Conservation (phyloP, 92 coral and sea anemone species). For the Umimayanthus kanabou region DNA sequence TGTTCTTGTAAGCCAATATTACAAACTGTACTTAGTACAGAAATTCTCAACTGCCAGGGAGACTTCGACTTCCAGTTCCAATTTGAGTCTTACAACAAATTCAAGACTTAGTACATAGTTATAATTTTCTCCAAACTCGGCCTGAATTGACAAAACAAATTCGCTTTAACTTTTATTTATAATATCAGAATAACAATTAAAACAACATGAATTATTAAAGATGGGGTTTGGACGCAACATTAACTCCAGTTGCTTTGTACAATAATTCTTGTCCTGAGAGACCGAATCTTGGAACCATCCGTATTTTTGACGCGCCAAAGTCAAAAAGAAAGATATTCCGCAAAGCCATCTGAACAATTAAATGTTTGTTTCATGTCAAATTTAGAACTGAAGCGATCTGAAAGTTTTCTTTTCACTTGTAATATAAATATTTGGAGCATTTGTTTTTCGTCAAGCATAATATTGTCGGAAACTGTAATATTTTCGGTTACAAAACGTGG, state of each 20-base stretch:
- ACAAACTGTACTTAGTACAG: not conserved
- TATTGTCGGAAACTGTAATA: not conserved
- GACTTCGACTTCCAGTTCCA: not conserved
- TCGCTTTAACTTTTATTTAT: not conserved
- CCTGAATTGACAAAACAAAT: not conserved
- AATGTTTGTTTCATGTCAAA: not conserved
- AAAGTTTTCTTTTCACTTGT: conserved; percentile 2
- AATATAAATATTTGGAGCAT: not conserved
- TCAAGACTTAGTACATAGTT: not conserved
- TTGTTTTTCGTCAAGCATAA: not conserved
- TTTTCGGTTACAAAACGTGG: not conserved
- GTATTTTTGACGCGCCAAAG: not conserved
- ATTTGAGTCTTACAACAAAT: not conserved
- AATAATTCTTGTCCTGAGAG: not conserved
- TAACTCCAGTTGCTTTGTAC: not conserved
- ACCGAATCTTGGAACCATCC: not conserved
- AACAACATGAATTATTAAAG: not conserved
- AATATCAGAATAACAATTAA: not conserved
- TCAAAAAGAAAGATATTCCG: not conserved
- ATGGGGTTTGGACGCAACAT: not conserved
- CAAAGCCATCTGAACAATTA: not conserved
- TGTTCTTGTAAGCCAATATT: not conserved
- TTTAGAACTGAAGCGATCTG: not conserved
- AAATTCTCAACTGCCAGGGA: not conserved
- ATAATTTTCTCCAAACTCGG: not conserved